Evolutionary conservation across 2,888 invertebrate species (phyloP).

Genomic region (Diarsia brunnea): DNA sequence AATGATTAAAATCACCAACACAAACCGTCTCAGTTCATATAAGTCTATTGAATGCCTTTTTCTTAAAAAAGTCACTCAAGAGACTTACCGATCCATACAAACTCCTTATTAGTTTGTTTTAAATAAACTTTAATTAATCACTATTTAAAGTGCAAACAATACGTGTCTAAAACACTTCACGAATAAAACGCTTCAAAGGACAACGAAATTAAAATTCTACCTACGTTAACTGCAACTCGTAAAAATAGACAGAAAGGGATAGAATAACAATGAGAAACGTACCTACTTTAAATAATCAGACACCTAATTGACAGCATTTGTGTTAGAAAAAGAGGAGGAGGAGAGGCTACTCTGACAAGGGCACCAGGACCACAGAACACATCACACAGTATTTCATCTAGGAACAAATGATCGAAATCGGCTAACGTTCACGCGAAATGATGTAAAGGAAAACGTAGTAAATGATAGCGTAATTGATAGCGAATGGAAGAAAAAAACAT

Average conservation of each 20-base stretch:
- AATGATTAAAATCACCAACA: no score
- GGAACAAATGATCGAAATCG: neutral
- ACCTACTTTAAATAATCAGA: conserved; percentile 27
- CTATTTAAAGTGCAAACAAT: no score
- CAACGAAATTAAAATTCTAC: conserved; percentile 30
- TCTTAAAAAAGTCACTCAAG: no score
- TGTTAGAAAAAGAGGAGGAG: conserved; percentile 3
- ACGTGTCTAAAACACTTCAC: neutral
- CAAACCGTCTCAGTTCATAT: no score
- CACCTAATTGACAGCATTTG: conserved; percentile 19
- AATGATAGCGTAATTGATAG: no score
- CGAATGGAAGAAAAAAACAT: no score
- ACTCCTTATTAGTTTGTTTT: no score
- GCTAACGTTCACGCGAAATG: neutral
- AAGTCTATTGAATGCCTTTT: no score
- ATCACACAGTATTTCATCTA: neutral
- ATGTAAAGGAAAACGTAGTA: no score
- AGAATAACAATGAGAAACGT: conserved; percentile 34
- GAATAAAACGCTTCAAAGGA: conserved; percentile 3
- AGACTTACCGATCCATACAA: no score
- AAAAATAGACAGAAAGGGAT: conserved; percentile 28
- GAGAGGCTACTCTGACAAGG: neutral
- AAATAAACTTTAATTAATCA: no score
- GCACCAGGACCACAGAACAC: neutral
- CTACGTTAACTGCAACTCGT: conserved; percentile 31